Evolutionary conservation across 1,140 invertebrate species (phyloP).

Genomic region (Galleria mellonella): DNA sequence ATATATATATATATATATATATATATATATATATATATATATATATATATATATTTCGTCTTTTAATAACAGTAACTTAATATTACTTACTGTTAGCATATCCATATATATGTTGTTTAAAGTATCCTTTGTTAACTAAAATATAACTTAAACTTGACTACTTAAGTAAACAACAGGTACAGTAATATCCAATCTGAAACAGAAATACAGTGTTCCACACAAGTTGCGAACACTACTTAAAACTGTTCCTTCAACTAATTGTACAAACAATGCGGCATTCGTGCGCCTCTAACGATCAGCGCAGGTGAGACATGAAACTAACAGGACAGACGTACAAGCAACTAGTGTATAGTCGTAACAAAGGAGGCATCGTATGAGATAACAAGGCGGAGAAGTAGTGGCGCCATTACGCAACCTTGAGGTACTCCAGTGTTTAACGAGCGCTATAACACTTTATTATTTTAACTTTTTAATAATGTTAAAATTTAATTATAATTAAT

Average conservation of each 20-base stretch:
- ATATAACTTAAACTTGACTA: neutral
- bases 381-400: slow-evolving; percentile 45
- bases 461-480: neutral
- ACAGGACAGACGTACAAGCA: slow-evolving; percentile 25
- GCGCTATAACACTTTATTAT: slow-evolving; percentile 6
- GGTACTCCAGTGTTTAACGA: slow-evolving; percentile 47
- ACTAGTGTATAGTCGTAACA: slow-evolving; percentile 29
- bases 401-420: slow-evolving; percentile 48
- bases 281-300: slow-evolving; percentile 39
- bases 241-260: slow-evolving; percentile 49
- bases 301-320: slow-evolving; percentile 33
- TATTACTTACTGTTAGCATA: too few relatives aligned
- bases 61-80: too few relatives aligned
- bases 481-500: too few relatives aligned
- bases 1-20: too few relatives aligned
- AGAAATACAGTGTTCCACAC: slow-evolving; percentile 10
- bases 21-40: too few relatives aligned
- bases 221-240: slow-evolving; percentile 25
- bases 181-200: slow-evolving; percentile 11
- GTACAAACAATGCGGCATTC: slow-evolving; percentile 42
- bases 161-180: slow-evolving; percentile 2
- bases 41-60: too few relatives aligned
- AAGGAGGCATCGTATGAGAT: slow-evolving; percentile 44
- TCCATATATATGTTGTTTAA: too few relatives aligned
- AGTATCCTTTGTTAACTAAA: too few relatives aligned